phyloP scores from a whole-genome alignment of 2,888 invertebrate species.

The Cataglyphis cursor region DNA sequence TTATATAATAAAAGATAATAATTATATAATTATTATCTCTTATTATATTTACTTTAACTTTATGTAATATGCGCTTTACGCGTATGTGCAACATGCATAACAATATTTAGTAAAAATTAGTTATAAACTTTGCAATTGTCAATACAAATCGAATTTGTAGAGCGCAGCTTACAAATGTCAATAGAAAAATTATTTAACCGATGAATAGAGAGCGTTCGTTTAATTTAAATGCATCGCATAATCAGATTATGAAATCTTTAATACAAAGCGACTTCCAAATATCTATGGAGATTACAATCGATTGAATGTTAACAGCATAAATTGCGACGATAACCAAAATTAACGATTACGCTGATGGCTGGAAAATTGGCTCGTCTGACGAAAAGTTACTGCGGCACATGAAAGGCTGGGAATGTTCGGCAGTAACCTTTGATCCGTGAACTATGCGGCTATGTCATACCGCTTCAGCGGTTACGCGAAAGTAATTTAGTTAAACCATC shows the following conservation, averaged over 20 bases:
- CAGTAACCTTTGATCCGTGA: slow-evolving; percentile 77
- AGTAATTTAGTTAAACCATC: slow-evolving; percentile 79
- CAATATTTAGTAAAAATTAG: slow-evolving; percentile 12
- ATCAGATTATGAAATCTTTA: slow-evolving; percentile 19
- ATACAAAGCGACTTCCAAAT: slow-evolving; percentile 20
- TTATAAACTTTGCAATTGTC: not conserved
- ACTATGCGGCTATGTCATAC: slow-evolving; percentile 78
- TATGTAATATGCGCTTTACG: not conserved
- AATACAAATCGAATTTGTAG: not conserved
- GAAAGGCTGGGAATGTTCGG: slow-evolving; percentile 74
- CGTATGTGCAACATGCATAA: not conserved
- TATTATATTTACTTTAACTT: not conserved
- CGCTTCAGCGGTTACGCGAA: slow-evolving; percentile 75
- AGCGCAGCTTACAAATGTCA: not conserved
- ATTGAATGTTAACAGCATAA: slow-evolving; percentile 52
- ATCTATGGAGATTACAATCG: slow-evolving; percentile 47
- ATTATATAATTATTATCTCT: not conserved
- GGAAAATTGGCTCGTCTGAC: slow-evolving; percentile 64
- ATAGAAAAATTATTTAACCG: not conserved
- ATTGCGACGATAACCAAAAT: slow-evolving; percentile 56
- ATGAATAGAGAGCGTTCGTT: slow-evolving; percentile 8
- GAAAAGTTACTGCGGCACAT: slow-evolving; percentile 63
- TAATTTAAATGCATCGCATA: slow-evolving; percentile 13
- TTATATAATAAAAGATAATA: no score
- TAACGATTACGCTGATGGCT: slow-evolving; percentile 64